These are phyloP conservation scores for Crocuta crocuta DNA, from an alignment of 2,113 vertebrate genomes.

Conservation along the genomic window DNA sequence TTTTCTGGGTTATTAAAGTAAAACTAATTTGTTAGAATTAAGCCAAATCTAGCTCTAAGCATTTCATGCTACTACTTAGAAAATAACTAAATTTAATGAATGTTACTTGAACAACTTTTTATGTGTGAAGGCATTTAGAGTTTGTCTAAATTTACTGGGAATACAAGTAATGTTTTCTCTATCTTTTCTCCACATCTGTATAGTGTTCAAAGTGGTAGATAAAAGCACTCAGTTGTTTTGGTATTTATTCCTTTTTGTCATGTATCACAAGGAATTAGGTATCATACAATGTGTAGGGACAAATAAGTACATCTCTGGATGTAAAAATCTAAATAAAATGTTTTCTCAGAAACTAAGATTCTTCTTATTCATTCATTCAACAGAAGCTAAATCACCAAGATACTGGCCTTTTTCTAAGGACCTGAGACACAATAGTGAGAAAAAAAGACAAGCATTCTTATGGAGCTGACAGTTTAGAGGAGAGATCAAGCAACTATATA, in stretches of 20 bases:
- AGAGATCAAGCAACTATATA: neutral
- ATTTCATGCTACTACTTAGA: neutral
- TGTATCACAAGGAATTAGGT: neutral
- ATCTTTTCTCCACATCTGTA: neutral
- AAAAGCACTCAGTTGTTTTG: neutral
- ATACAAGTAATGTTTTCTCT: neutral
- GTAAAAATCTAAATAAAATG: neutral
- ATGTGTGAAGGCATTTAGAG: neutral
- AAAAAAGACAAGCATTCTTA: neutral
- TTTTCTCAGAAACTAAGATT: neutral
- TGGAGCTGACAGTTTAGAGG: neutral
- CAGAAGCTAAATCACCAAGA: neutral
- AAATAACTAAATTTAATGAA: constrained; percentile 23
- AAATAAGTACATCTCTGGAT: neutral
- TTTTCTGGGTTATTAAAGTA: constrained; percentile 72
- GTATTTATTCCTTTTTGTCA: neutral
- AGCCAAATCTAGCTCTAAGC: constrained; percentile 70
- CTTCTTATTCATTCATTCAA: neutral
- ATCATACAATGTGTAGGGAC: neutral
- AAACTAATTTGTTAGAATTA: constrained; percentile 75
- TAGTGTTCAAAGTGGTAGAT: neutral
- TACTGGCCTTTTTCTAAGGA: neutral
- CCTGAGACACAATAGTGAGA: neutral
- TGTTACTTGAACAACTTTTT: constrained; percentile 32
- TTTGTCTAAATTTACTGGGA: neutral